phyloP scores from a whole-genome alignment of 2,113 vertebrate species.

The Petaurus breviceps region DNA sequence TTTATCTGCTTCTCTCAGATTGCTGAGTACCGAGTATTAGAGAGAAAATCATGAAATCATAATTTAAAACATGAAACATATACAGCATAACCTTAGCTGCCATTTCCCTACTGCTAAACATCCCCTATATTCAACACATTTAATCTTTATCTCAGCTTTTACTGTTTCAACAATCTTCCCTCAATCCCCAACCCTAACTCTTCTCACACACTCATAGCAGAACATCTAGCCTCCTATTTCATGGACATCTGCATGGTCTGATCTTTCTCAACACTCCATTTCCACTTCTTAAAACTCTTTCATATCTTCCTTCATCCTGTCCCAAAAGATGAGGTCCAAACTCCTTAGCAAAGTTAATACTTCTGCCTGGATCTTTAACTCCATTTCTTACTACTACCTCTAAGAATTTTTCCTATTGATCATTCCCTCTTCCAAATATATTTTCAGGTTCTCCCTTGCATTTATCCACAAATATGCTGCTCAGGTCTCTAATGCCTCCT shows the following conservation, averaged over 20 bases:
- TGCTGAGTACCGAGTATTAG: not conserved
- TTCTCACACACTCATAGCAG: not conserved
- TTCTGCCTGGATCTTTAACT: not conserved
- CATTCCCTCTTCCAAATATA: not conserved
- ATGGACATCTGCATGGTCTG: not conserved
- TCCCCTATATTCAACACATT: not conserved
- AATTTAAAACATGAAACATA: not conserved
- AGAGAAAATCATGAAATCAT: not conserved
- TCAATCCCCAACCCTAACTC: not conserved
- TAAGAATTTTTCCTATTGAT: not conserved
- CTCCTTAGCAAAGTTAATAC: not conserved
- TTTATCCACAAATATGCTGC: not conserved
- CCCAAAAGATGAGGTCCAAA: not conserved
- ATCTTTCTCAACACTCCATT: not conserved
- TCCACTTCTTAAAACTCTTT: not conserved
- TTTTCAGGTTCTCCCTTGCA: not conserved
- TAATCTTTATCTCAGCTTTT: not conserved
- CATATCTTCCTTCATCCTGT: not conserved
- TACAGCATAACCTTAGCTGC: not conserved
- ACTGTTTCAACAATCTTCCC: not conserved
- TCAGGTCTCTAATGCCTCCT: not conserved
- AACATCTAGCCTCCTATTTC: not conserved
- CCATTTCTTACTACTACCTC: not conserved
- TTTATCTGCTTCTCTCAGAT: not conserved
- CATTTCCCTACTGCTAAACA: not conserved